phyloP scores from a whole-genome alignment of 2,888 invertebrate genomes.

The Meliscaeva auricollis region DNA sequence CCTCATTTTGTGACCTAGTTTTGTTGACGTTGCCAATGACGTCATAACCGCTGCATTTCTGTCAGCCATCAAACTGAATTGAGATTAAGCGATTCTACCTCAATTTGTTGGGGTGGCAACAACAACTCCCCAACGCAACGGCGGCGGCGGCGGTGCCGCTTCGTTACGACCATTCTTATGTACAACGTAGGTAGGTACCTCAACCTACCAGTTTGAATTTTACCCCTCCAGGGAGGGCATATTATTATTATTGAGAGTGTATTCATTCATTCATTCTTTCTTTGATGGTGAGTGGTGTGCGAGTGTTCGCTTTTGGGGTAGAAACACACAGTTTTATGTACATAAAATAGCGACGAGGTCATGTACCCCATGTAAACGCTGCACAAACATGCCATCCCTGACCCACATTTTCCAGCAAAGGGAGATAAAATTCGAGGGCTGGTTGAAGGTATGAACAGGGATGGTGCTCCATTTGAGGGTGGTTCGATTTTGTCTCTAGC shows the following conservation, averaged over 20 bases:
- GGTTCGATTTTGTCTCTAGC: constrained; percentile 22
- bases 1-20: constrained; percentile 64
- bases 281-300: background rate
- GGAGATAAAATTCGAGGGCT: constrained; percentile 33
- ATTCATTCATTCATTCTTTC: constrained; percentile 39
- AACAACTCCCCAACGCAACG: background rate
- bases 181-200: too few relatives aligned
- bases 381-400: constrained; percentile 68
- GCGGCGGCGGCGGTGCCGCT: too few relatives aligned
- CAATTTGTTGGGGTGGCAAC: constrained; percentile 14
- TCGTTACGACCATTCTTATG: background rate
- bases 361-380: constrained; percentile 52
- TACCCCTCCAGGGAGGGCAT: constrained; percentile 38
- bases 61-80: constrained; percentile 20
- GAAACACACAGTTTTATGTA: background rate
- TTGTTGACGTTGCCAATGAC: constrained; percentile 51
- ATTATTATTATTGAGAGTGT: constrained; percentile 56
- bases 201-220: too few relatives aligned
- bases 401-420: constrained; percentile 63
- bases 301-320: constrained; percentile 27
- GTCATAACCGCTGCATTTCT: constrained; percentile 64
- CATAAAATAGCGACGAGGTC: constrained; percentile 46
- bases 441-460: constrained; percentile 34
- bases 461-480: constrained; percentile 1
- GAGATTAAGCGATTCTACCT: constrained; percentile 50